These are phyloP conservation scores for Chaenocephalus aceratus DNA, from an alignment of 2,113 vertebrate genomes.

Conservation along the genomic window DNA sequence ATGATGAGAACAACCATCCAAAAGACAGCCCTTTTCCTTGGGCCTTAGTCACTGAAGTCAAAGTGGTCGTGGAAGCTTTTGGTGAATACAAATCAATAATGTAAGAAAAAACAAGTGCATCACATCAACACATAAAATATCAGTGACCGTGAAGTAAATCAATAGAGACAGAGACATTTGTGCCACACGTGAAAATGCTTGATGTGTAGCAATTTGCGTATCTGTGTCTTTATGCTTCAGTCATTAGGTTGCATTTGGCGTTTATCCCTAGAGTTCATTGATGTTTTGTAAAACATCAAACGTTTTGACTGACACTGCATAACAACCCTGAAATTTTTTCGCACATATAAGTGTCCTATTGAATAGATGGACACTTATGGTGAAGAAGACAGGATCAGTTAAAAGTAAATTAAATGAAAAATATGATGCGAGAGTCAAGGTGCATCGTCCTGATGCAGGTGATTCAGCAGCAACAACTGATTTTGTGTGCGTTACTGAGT, in stretches of 20 bases:
- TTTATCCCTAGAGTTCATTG: slow-evolving; percentile 47
- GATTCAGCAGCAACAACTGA: too few species aligned
- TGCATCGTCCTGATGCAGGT: too few species aligned
- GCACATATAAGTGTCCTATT: slow-evolving; percentile 13
- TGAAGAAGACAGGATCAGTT: too few species aligned
- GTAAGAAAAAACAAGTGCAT: neutral
- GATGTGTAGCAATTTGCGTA: neutral
- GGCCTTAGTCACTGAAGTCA: neutral
- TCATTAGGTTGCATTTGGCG: slow-evolving; percentile 15
- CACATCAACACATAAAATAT: neutral
- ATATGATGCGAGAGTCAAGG: too few species aligned
- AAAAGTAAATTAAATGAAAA: too few species aligned
- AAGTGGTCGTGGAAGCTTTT: neutral
- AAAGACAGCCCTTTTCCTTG: neutral
- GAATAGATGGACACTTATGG: too few species aligned
- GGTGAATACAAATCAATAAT: neutral
- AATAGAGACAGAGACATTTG: neutral
- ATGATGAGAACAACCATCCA: neutral
- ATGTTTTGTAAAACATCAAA: slow-evolving; percentile 33
- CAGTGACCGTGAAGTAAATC: neutral
- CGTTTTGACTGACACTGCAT: slow-evolving; percentile 41
- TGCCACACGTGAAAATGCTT: neutral
- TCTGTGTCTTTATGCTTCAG: slow-evolving; percentile 1
- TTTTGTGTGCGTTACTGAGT: too few species aligned
- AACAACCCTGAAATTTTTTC: slow-evolving; percentile 23